These are phyloP conservation scores for Byasa hedistus DNA, from an alignment of 2,888 invertebrate species.

Conservation along the genomic window DNA sequence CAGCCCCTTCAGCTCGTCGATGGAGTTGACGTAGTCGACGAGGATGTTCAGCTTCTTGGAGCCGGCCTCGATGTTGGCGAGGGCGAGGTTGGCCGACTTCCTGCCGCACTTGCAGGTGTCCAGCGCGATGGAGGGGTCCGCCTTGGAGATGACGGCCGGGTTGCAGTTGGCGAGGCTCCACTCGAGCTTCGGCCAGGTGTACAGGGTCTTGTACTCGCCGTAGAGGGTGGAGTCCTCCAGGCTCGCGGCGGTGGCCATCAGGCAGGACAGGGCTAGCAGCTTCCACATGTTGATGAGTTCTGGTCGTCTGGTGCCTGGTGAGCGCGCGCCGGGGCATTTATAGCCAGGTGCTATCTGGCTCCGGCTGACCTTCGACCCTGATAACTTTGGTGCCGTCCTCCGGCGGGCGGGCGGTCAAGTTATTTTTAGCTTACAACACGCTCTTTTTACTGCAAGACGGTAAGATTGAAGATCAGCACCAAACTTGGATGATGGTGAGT, in stretches of 20 bases:
- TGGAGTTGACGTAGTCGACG: neutral
- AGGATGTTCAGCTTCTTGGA: neutral
- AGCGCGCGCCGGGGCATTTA: neutral
- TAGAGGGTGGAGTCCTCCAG: neutral
- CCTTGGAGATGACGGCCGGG: neutral
- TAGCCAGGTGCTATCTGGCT: neutral
- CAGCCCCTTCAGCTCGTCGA: neutral
- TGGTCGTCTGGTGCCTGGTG: neutral
- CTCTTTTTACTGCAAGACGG: too few species aligned
- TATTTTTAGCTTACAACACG: too few species aligned
- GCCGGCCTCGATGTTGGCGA: neutral
- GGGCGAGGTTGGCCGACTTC: neutral
- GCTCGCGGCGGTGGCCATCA: neutral
- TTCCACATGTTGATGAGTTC: neutral
- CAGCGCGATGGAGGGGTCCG: neutral
- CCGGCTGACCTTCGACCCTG: too few species aligned
- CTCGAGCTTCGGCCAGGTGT: slow-evolving; percentile 4
- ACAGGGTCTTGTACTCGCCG: neutral
- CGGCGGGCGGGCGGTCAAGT: too few species aligned
- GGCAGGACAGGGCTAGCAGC: neutral
- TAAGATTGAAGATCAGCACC: too few species aligned
- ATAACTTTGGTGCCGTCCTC: too few species aligned
- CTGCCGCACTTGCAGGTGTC: neutral
- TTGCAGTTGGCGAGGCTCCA: neutral
- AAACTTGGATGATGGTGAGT: too few species aligned